phyloP scores from a whole-genome alignment of 2,113 vertebrate species.

The Pleuronectes platessa region DNA sequence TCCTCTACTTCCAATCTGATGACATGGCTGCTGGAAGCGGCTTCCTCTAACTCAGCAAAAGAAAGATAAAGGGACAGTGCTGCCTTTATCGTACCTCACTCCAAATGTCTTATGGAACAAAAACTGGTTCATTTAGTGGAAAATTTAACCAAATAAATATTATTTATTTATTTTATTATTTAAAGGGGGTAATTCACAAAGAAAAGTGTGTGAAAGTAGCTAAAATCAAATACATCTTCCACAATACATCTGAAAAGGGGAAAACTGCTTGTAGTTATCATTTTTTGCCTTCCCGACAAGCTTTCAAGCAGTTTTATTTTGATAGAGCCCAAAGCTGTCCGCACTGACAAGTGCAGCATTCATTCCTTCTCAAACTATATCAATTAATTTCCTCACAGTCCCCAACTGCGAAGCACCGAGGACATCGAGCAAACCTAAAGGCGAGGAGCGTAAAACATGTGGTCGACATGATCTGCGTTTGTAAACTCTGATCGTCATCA shows the following conservation, averaged over 20 bases:
- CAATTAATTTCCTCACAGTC: constrained; percentile 72
- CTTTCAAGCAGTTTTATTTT: constrained; percentile 44
- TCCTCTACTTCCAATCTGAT: constrained; percentile 73
- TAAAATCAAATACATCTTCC: constrained; percentile 13
- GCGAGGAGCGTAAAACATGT: constrained; percentile 68
- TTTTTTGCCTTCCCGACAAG: background rate
- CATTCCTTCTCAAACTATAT: constrained; percentile 68
- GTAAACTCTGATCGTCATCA: constrained; percentile 63
- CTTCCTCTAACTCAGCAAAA: constrained; percentile 71
- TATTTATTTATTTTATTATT: too few relatives aligned
- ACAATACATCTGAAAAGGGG: too few relatives aligned
- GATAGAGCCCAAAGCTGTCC: constrained; percentile 44
- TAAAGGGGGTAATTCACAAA: background rate
- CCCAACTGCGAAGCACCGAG: constrained; percentile 56
- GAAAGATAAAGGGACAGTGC: constrained; percentile 55
- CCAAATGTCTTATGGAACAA: constrained; percentile 5
- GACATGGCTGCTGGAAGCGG: constrained; percentile 74
- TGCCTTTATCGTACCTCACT: constrained; percentile 9
- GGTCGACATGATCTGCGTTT: constrained; percentile 63
- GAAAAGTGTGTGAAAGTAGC: background rate
- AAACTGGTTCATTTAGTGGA: background rate
- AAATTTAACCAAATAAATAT: background rate
- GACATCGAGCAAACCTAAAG: constrained; percentile 53
- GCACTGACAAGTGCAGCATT: constrained; percentile 68
- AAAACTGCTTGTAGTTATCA: too few relatives aligned